Conservation (phyloP, 2,888 invertebrate genomes). For the Plutella xylostella region DNA sequence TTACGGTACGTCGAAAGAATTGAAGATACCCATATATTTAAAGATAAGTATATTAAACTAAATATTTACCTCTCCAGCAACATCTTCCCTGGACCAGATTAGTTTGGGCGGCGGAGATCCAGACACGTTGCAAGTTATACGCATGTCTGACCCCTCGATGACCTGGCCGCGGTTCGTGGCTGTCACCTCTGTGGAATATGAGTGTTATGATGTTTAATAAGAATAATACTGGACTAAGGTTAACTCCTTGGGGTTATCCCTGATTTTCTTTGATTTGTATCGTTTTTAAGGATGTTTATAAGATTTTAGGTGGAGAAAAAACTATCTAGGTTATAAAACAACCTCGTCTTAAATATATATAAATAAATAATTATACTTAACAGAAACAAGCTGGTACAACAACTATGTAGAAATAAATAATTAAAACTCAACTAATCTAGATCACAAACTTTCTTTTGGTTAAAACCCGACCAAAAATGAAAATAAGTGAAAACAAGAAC, state of each 20-base stretch:
- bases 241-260: too few species aligned
- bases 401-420: neutral
- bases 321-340: too few species aligned
- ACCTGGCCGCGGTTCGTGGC: conserved; percentile 32
- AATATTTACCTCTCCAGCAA: conserved; percentile 27
- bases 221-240: too few species aligned
- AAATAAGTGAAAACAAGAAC: conserved; percentile 21
- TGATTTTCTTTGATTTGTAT: too few species aligned
- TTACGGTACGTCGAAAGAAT: too few species aligned
- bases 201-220: too few species aligned
- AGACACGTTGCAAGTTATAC: conserved; percentile 35
- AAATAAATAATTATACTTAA: neutral
- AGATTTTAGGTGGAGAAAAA: too few species aligned
- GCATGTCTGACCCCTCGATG: conserved; percentile 31
- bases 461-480: neutral
- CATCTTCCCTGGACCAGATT: conserved; percentile 37
- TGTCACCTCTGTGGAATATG: conserved; percentile 36
- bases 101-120: conserved; percentile 42
- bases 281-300: too few species aligned
- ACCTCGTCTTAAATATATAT: neutral
- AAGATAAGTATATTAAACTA: neutral
- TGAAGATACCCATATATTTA: too few species aligned
- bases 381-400: neutral
- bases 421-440: neutral
- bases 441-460: neutral